Evolutionary conservation across 1,140 invertebrate species (phyloP).

Genomic region (Stegodyphus dumicola): DNA sequence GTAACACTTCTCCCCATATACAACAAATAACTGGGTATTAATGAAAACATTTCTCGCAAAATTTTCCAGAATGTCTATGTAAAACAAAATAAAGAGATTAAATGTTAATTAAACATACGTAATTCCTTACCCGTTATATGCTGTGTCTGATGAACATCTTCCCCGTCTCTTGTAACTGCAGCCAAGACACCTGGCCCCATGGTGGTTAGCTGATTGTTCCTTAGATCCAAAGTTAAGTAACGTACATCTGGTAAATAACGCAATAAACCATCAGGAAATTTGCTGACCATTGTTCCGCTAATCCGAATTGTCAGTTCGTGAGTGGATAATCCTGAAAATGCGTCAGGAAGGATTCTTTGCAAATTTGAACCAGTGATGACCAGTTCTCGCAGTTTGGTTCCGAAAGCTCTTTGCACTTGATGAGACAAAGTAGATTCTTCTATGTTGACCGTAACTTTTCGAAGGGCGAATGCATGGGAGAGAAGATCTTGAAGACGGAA

Average conservation of each 20-base stretch:
- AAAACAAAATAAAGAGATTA: too few species aligned
- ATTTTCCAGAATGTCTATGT: too few species aligned
- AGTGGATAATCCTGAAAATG: conserved; percentile 47
- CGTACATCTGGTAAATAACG: conserved; percentile 62
- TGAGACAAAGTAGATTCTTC: conserved; percentile 62
- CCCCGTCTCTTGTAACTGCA: conserved; percentile 1
- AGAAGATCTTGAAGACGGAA: conserved; percentile 63
- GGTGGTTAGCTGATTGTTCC: conserved; percentile 51
- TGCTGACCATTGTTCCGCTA: conserved; percentile 45
- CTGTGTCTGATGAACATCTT: conserved; percentile 26
- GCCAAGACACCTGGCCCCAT: conserved; percentile 48
- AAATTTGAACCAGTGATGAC: conserved; percentile 61
- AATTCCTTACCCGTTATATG: conserved; percentile 32
- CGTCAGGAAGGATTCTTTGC: conserved; percentile 62
- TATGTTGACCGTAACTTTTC: conserved; percentile 54
- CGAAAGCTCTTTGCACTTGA: conserved; percentile 64
- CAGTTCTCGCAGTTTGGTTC: conserved; percentile 61
- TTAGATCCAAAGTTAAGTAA: conserved; percentile 62
- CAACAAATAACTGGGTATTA: too few species aligned
- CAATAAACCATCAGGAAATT: conserved; percentile 61
- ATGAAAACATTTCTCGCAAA: too few species aligned
- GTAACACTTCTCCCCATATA: too few species aligned
- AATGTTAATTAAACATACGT: too few species aligned
- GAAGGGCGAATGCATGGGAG: conserved; percentile 37
- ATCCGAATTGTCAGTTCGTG: conserved; percentile 62